phyloP scores from a whole-genome alignment of 2,797 vertebrate species.

The Sebastes hopkinsi region DNA sequence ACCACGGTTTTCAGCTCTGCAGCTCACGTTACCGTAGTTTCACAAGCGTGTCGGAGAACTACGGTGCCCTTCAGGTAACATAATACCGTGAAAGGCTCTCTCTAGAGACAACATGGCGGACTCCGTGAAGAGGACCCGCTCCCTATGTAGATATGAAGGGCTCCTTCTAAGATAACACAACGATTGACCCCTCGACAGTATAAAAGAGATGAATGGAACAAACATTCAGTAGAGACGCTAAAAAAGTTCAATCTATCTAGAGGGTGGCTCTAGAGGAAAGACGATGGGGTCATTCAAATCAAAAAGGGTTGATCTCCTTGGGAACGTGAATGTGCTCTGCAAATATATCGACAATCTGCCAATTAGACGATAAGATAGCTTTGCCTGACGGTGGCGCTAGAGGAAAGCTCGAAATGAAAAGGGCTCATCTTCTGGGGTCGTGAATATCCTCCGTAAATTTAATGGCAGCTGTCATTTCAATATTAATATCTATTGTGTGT shows the following conservation, averaged over 20 bases:
- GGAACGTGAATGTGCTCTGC: background rate
- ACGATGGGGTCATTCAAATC: no score
- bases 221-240: no score
- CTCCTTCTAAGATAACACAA: no score
- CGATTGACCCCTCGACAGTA: no score
- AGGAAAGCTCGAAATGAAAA: background rate
- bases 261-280: no score
- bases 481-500: background rate
- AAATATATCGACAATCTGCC: background rate
- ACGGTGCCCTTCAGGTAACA: no score
- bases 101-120: fast-evolving
- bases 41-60: no score
- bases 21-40: fast-evolving
- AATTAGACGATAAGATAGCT: background rate
- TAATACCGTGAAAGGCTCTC: fast-evolving
- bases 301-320: background rate
- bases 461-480: background rate
- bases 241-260: no score
- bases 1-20: no score
- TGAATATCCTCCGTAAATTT: background rate
- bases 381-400: background rate
- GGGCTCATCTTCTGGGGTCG: background rate
- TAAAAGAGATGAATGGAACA: no score
- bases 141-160: no score
- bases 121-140: no score